Evolutionary conservation across 2,888 invertebrate genomes (phyloP).

Genomic region (Entomobrya proxima): DNA sequence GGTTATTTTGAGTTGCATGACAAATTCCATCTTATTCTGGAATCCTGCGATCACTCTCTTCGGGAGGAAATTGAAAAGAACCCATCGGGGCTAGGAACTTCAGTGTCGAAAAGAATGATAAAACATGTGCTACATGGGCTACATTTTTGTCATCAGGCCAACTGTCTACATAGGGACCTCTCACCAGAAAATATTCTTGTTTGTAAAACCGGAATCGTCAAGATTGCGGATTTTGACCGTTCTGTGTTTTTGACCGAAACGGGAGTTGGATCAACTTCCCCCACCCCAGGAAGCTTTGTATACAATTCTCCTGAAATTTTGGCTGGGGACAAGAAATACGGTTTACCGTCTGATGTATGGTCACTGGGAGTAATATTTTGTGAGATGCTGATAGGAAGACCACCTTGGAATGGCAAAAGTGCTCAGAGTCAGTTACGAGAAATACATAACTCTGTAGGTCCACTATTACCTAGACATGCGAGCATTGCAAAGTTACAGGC

Average conservation of each 20-base stretch:
- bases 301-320: constrained; percentile 68
- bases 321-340: constrained; percentile 46
- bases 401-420: constrained; percentile 59
- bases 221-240: constrained; percentile 67
- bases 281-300: constrained; percentile 40
- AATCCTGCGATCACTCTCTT: constrained; percentile 65
- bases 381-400: constrained; percentile 58
- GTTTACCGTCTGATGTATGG: constrained; percentile 63
- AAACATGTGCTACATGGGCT: constrained; percentile 59
- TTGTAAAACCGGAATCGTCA: constrained; percentile 54
- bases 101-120: constrained; percentile 53
- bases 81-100: constrained; percentile 30
- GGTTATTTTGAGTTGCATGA: constrained; percentile 63
- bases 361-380: constrained; percentile 62
- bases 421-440: constrained; percentile 51
- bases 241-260: constrained; percentile 46
- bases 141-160: constrained; percentile 53
- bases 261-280: background rate
- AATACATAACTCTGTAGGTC: constrained; percentile 59
- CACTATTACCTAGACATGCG: constrained; percentile 47
- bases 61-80: constrained; percentile 57
- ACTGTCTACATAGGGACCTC: constrained; percentile 61
- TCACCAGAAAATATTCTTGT: constrained; percentile 68
- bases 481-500: constrained; percentile 21
- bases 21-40: constrained; percentile 62